These are phyloP conservation scores for Stomatorhinus ivindoensis DNA, from an alignment of 2,113 vertebrate species.

Conservation along the genomic window DNA sequence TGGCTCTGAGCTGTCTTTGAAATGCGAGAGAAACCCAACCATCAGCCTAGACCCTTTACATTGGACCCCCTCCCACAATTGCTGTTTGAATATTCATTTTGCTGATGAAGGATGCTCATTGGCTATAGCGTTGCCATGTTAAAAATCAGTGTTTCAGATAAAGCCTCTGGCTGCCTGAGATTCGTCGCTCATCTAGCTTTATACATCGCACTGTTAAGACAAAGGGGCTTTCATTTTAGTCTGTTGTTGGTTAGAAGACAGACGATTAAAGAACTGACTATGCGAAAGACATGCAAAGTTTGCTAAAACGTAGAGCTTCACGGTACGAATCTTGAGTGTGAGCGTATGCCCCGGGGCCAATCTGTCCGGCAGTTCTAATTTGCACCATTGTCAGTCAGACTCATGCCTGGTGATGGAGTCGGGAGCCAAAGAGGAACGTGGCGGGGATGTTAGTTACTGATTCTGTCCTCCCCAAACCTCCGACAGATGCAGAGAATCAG, in stretches of 20 bases:
- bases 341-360: neutral
- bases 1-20: neutral
- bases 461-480: slow-evolving; percentile 14
- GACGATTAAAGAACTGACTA: neutral
- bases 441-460: neutral
- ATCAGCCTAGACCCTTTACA: neutral
- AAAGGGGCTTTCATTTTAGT: neutral
- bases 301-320: neutral
- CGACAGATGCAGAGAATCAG: slow-evolving; percentile 9
- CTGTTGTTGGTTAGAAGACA: neutral
- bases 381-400: neutral
- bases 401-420: neutral
- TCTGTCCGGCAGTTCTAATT: neutral
- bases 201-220: neutral
- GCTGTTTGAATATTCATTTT: neutral
- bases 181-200: neutral
- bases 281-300: neutral
- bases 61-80: neutral
- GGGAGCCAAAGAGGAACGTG: neutral
- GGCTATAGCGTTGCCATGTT: neutral
- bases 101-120: neutral
- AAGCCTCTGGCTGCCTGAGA: neutral
- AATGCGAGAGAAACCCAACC: neutral
- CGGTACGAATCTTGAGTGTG: neutral
- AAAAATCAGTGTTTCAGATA: slow-evolving; percentile 7